Evolutionary conservation across 2,888 invertebrate species (phyloP).

Genomic region (Thymelicus sylvestris): DNA sequence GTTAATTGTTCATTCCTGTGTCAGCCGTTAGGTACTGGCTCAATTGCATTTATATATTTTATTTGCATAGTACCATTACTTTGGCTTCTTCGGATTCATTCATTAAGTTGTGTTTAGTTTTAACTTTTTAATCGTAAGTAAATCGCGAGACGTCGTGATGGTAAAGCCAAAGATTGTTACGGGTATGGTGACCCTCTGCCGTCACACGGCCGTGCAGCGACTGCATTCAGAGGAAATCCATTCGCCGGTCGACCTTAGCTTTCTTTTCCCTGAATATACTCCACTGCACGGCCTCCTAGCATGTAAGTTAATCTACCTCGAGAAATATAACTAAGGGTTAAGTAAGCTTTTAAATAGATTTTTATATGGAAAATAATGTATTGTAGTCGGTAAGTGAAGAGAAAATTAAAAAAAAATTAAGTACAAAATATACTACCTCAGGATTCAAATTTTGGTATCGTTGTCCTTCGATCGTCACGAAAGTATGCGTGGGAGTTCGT

Average conservation of each 20-base stretch:
- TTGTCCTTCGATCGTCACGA: slow-evolving; percentile 56
- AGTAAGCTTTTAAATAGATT: slow-evolving; percentile 81
- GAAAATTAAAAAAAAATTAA: slow-evolving; percentile 72
- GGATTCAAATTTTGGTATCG: slow-evolving; percentile 75
- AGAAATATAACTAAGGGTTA: slow-evolving; percentile 76
- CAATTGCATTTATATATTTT: slow-evolving; percentile 56
- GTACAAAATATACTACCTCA: slow-evolving; percentile 84
- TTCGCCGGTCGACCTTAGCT: slow-evolving; percentile 40
- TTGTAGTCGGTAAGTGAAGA: slow-evolving; percentile 69
- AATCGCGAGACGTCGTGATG: slow-evolving; percentile 84
- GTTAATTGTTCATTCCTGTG: slow-evolving; percentile 25
- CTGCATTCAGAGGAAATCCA: slow-evolving; percentile 50
- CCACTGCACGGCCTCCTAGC: slow-evolving; percentile 66
- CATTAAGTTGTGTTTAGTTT: slow-evolving; percentile 54
- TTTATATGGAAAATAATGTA: slow-evolving; percentile 80
- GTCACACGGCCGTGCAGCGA: slow-evolving; percentile 74
- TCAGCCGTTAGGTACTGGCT: slow-evolving; percentile 52
- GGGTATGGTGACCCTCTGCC: slow-evolving; percentile 85
- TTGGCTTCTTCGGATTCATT: slow-evolving; percentile 61
- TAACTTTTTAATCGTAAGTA: slow-evolving; percentile 67
- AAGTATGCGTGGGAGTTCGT: slow-evolving; percentile 54
- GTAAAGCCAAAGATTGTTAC: slow-evolving; percentile 85
- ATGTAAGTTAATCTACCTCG: slow-evolving; percentile 83
- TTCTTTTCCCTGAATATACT: slow-evolving; percentile 52
- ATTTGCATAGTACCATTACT: slow-evolving; percentile 49